Evolutionary conservation across 92 coral and sea anemone genomes (phyloP).

Genomic region (Ricordea florida): DNA sequence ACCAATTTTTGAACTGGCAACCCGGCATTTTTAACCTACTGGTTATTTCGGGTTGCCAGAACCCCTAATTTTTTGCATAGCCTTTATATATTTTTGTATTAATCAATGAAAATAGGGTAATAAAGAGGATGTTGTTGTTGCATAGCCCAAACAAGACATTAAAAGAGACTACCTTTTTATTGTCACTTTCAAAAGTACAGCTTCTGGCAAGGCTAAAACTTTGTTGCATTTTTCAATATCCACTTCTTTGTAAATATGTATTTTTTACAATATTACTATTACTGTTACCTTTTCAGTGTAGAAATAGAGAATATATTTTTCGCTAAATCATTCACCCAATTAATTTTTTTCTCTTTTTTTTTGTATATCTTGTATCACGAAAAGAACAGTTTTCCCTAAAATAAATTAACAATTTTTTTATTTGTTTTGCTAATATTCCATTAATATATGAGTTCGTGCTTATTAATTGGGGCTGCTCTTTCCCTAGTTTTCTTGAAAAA

Average conservation of each 20-base stretch:
- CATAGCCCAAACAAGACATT: slow-evolving; percentile 18
- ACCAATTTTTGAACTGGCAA: too few species aligned
- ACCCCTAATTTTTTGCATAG: too few species aligned
- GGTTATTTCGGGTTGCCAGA: too few species aligned
- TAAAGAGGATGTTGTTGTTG: too few species aligned
- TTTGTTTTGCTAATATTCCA: background rate
- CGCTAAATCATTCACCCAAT: background rate
- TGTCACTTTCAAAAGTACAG: background rate
- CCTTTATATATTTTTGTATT: too few species aligned
- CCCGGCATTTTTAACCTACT: too few species aligned
- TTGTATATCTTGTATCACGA: background rate
- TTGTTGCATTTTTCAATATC: slow-evolving; percentile 4
- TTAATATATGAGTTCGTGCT: background rate
- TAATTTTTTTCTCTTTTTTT: background rate
- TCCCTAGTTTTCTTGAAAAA: slow-evolving; percentile 3
- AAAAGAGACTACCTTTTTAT: slow-evolving; percentile 8
- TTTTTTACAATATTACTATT: background rate
- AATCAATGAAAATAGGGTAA: too few species aligned
- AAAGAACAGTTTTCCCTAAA: background rate
- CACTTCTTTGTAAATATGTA: background rate
- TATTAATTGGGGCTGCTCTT: background rate
- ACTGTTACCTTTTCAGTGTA: slow-evolving; percentile 1
- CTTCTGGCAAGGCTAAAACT: background rate
- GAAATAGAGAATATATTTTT: background rate
- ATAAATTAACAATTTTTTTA: background rate